Evolutionary conservation across 1,140 invertebrate species (phyloP), one percentile per base, ranked within the genome.

Genomic region (Drosophila subpulchrella): DNA sequence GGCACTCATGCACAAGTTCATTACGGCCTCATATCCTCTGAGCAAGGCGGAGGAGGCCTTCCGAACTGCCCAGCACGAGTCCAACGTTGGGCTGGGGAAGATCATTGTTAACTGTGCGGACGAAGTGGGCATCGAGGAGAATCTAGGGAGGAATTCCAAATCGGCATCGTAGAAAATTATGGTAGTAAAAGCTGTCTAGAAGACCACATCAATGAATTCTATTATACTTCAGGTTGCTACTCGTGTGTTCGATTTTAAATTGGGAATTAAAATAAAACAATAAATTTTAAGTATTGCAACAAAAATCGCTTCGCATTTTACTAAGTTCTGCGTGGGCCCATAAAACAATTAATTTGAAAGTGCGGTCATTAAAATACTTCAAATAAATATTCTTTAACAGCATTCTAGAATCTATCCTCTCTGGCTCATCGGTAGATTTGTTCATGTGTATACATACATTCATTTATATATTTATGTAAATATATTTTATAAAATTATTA

Each of bases 401-500:
- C 51, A 53, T 76, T 62, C 80, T 84, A 84, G 56, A 50, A 76
- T 76, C 76, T 80, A 75, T 57, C 79, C 63, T 79, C 78, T 86
- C 58, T 73, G 79, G 76, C 68, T 78, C 78, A 79, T 83, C 78
- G 71, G 34, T 68, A 76, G 76, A 84, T 58, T 65, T 61, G 42
- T 55, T 66, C 38, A 48, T 79, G 54, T 78, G 32, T 70, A 76
- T 62, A 75, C 56, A 71, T 63, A 51, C 34, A 39, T 53, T 57
- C 38, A 51, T 58, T 34, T 55, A 68, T 57, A 68, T 32, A 70
- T 70, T 50, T 44, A 70, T 51, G 39, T 70, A 75, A 44, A 70
- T 66, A 72, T 75, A 58, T 47, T 73, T 57, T 89, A 79, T 78
- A 77, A 82, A 88, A 89, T 53, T 53, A 82, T 88, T 88, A 88